A percentile compares a stretch with the other conserved stretches of the same genome.
Evolutionary conservation across 2,888 invertebrate species (phyloP).

Genomic region (Hypsopygia costalis): DNA sequence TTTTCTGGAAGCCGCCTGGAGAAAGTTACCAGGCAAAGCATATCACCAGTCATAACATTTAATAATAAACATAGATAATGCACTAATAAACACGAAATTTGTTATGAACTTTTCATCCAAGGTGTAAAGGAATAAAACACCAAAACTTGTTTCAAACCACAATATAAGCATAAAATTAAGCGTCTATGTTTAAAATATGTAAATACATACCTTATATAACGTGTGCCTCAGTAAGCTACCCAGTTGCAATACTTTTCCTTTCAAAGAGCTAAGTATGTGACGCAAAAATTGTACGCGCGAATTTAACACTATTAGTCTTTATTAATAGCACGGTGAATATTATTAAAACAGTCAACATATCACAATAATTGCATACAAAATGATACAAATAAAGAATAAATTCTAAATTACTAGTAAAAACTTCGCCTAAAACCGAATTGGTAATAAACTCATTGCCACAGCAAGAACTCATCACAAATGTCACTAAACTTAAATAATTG

Average conservation of each 20-base stretch:
- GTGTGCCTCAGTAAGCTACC: neutral
- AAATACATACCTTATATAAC: conserved; percentile 8
- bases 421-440: conserved; percentile 62
- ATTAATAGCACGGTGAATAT: conserved; percentile 35
- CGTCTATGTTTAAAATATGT: neutral
- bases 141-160: too few relatives aligned
- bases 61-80: too few relatives aligned
- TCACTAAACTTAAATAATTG: conserved; percentile 18
- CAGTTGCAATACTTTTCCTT: conserved; percentile 5
- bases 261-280: neutral
- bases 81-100: too few relatives aligned
- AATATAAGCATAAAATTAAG: too few relatives aligned
- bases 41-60: too few relatives aligned
- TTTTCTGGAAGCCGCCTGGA: too few relatives aligned
- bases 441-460: conserved; percentile 66
- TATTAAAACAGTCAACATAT: conserved; percentile 40
- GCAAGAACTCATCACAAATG: conserved; percentile 72
- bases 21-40: too few relatives aligned
- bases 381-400: conserved; percentile 49
- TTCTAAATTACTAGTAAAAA: conserved; percentile 54
- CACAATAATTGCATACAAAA: conserved; percentile 41
- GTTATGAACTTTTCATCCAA: too few relatives aligned
- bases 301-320: conserved; percentile 26
- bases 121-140: too few relatives aligned
- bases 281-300: neutral